Percentiles rank a stretch among this genome's conserved stretches.
phyloP scores from a whole-genome alignment of 2,113 vertebrate genomes.

The Etia nguti region DNA sequence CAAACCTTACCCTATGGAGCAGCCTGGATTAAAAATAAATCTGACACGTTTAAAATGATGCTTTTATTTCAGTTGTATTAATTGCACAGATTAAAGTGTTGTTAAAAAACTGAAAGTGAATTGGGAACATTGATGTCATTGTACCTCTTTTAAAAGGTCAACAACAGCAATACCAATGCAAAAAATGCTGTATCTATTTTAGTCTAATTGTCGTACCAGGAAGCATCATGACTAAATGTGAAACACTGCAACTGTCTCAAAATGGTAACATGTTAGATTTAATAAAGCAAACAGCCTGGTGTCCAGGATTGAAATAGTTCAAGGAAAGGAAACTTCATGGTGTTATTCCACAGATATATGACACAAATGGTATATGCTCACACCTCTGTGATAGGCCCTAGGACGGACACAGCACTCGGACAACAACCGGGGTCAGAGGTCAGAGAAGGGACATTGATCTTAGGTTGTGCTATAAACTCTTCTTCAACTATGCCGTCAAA shows the following conservation, averaged over 20 bases:
- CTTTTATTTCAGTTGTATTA: neutral
- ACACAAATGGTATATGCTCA: fast-evolving
- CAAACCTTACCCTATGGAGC: fast-evolving
- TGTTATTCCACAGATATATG: neutral
- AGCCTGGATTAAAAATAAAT: neutral
- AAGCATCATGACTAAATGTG: neutral
- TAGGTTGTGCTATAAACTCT: neutral
- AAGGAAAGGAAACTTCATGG: neutral
- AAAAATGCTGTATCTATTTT: neutral
- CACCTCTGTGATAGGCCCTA: neutral
- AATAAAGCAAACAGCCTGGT: neutral
- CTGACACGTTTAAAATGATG: too few relatives aligned
- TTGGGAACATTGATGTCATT: neutral
- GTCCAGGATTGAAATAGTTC: neutral
- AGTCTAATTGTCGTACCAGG: neutral
- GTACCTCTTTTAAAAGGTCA: neutral
- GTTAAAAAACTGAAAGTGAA: neutral
- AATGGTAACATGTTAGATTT: neutral
- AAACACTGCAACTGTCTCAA: neutral
- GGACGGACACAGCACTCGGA: neutral
- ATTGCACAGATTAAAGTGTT: fast-evolving
- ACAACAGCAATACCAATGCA: neutral
- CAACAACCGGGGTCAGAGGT: neutral
- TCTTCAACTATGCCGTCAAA: neutral
- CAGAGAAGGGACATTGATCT: fast-evolving